Percentiles rank a stretch among this genome's conserved stretches.
Conservation (phyloP, 2,113 vertebrate species). For the Gasterosteus nipponicus region DNA sequence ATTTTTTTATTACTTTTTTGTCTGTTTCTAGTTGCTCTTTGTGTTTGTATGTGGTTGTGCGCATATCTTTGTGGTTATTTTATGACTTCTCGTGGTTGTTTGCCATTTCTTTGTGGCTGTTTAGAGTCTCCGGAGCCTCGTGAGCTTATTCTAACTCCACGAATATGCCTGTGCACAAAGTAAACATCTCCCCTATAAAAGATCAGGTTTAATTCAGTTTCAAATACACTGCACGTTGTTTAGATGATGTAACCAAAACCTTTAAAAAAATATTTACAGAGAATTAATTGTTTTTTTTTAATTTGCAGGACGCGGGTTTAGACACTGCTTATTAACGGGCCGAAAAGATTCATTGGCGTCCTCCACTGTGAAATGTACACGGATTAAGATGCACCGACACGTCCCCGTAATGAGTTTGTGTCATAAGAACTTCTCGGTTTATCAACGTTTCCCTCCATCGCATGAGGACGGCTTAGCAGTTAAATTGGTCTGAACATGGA, state of each 20-base stretch:
- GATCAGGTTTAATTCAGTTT: background rate
- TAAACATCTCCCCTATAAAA: background rate
- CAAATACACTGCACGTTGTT: background rate
- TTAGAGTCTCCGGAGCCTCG: background rate
- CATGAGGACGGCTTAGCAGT: conserved; percentile 11
- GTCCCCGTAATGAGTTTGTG: conserved; percentile 60
- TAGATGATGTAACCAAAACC: conserved; percentile 1
- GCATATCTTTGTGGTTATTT: background rate
- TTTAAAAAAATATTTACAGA: conserved; percentile 1
- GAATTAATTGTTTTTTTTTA: conserved; percentile 25
- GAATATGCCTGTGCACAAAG: background rate
- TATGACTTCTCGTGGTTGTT: too few species aligned
- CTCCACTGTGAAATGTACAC: conserved; percentile 14
- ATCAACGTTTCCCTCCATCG: conserved; percentile 41
- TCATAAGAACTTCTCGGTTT: conserved; percentile 42
- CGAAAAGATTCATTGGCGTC: conserved; percentile 25
- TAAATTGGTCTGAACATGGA: conserved; percentile 42
- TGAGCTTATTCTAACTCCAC: background rate
- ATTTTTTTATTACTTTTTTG: background rate
- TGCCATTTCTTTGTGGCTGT: background rate
- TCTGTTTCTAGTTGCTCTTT: background rate
- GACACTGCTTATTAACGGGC: conserved; percentile 27
- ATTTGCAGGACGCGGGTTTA: conserved; percentile 30
- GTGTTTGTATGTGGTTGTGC: background rate
- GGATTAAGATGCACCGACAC: conserved; percentile 68